Base-by-base conservation (phyloP, 1,140 invertebrate species). In the Kradibia gibbosae region DNA sequence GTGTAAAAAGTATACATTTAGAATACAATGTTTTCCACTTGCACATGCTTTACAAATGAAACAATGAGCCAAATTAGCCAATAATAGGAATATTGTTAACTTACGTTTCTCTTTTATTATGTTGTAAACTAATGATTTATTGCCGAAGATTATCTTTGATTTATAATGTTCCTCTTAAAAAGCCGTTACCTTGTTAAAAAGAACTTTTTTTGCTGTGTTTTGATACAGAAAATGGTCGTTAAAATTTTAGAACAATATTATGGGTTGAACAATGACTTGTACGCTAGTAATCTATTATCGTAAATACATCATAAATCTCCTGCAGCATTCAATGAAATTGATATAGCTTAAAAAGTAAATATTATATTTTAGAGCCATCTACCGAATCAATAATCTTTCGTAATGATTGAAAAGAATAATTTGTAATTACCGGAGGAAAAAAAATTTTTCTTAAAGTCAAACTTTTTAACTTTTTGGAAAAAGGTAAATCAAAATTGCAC, bases 171-270 rank as follows among this genome's bases (percentile, higher is more conserved):
- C 62, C 62, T 39, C 62, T 67, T 67, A 22, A 67, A 67, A 67
- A 39, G 62, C 62, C 39, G 62, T 67, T 67, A 67, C 39, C 62
- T 67, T 67, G 34, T 67, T 67, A 67, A 67, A 39, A 67, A 67
- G 34, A 67, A 67, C 62, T 67, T 67, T 65, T 31, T 36, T 65
- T 39, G 20, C 62, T 50, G 36, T 28, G 20, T 36, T 34, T 55
- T 36, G 25, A 74, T 74, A 50, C n/a, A 50, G 72, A 48, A 70
- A 71, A 71, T 71, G 25, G 39, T 74, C 53, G 45, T 75, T 75
- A 75, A 57, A 75, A 22, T 75, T 75, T 75, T 60, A 75, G 36
- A 75, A 75, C 73, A 75, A 75, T 75, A 42, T 42, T 60, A 42
- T 34, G 53, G n/a, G 20, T 74, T 55, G 45, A 75, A 57, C 73